Conservation (phyloP, 2,113 vertebrate genomes). For the Prietella phreatophila region DNA sequence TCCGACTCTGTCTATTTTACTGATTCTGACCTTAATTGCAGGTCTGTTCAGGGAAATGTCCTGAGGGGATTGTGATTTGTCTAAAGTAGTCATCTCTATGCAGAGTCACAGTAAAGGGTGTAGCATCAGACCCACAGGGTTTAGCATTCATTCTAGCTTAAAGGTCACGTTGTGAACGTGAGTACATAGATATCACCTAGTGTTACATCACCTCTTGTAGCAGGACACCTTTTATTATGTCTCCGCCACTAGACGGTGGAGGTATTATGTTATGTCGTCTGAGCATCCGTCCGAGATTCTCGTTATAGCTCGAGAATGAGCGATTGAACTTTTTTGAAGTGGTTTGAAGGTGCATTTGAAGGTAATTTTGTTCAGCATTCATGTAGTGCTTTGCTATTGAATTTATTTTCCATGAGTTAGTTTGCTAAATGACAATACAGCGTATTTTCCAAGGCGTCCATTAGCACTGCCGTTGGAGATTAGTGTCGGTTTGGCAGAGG, state of each 20-base stretch:
- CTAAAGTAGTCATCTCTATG: constrained; percentile 34
- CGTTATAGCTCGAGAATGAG: neutral
- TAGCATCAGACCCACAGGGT: neutral
- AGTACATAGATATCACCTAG: constrained; percentile 12
- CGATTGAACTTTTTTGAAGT: neutral
- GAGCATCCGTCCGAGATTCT: neutral
- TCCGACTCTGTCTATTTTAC: neutral
- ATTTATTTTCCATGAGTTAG: too few relatives aligned
- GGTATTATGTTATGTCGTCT: neutral
- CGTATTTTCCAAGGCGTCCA: neutral
- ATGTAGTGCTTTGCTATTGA: too few relatives aligned
- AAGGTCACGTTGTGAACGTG: constrained; percentile 20
- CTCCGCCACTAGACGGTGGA: neutral
- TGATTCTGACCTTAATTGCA: constrained; percentile 23
- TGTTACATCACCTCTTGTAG: neutral
- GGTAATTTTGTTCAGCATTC: too few relatives aligned
- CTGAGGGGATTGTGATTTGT: constrained; percentile 15
- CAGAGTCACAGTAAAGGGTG: constrained; percentile 28
- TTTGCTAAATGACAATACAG: too few relatives aligned
- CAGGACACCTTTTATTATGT: neutral
- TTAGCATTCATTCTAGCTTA: constrained; percentile 22
- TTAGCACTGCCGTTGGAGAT: constrained; percentile 16
- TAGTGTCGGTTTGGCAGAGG: constrained; percentile 41
- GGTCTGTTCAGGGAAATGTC: constrained; percentile 12
- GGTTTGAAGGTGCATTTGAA: too few relatives aligned